These are phyloP conservation scores for Morinoia aosen DNA, from an alignment of 2,888 invertebrate genomes.

Conservation along the genomic window DNA sequence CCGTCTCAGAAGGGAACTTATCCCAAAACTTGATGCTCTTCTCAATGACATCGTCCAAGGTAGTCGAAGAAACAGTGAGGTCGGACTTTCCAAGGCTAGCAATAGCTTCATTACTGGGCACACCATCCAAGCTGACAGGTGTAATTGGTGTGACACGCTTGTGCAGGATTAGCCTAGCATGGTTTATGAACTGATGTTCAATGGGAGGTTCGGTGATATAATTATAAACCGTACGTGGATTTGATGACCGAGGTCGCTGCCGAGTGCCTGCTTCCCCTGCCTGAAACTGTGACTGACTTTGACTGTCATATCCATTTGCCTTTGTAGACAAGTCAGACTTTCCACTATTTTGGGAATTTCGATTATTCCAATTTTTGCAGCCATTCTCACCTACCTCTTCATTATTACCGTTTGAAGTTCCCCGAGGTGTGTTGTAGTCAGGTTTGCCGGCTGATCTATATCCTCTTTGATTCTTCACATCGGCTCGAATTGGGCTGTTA, in stretches of 20 bases:
- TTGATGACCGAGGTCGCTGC: no score
- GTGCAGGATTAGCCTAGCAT: background rate
- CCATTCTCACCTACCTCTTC: background rate
- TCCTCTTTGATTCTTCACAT: background rate
- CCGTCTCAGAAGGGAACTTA: slow-evolving; percentile 22
- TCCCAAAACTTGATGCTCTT: slow-evolving; percentile 23
- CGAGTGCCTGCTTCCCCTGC: background rate
- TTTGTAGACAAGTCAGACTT: background rate
- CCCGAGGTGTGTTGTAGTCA: no score
- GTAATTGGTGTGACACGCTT: background rate
- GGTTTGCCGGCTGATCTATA: background rate
- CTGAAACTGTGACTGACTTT: background rate
- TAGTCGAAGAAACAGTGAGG: background rate
- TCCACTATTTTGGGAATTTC: background rate
- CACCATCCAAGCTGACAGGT: background rate
- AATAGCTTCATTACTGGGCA: background rate
- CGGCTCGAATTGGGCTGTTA: background rate
- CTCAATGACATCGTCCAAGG: background rate
- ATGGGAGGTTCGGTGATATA: background rate
- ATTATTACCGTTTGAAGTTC: background rate
- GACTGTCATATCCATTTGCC: background rate
- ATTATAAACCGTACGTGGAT: background rate
- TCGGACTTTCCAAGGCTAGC: background rate
- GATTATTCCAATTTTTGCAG: background rate
- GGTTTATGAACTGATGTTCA: background rate